These are phyloP conservation scores for western clawed frog (Xenopus tropicalis) DNA, from an alignment of 2,113 vertebrate genomes.

Conservation along the genomic window UCB_Xtro_10.0 CM004443.2:98942501-98943000, in stretches of 20 bases:
- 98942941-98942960: constrained; percentile 57
- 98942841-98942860: constrained; percentile 58
- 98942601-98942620: no score
- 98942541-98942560: no score
- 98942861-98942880: constrained; percentile 54
- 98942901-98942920: constrained; percentile 56
- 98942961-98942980: constrained; percentile 66
- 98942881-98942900: constrained; percentile 66
- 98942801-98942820: constrained; percentile 49
- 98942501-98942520: no score
- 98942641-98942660: no score
- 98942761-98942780: not conserved
- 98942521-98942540: no score
- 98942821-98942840: constrained; percentile 75
- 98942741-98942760: not conserved
- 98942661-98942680: no score
- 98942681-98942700: no score
- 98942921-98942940: constrained; percentile 62
- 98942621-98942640: no score
- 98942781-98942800: not conserved
- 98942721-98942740: no score
- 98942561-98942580: no score
- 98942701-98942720: no score
- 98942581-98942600: no score
- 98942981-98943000: constrained; percentile 67